A percentile compares a stretch with the other conserved stretches of the same genome.
Evolutionary conservation across 1,140 invertebrate species (phyloP).

Genomic region (Papilio dardanus): DNA sequence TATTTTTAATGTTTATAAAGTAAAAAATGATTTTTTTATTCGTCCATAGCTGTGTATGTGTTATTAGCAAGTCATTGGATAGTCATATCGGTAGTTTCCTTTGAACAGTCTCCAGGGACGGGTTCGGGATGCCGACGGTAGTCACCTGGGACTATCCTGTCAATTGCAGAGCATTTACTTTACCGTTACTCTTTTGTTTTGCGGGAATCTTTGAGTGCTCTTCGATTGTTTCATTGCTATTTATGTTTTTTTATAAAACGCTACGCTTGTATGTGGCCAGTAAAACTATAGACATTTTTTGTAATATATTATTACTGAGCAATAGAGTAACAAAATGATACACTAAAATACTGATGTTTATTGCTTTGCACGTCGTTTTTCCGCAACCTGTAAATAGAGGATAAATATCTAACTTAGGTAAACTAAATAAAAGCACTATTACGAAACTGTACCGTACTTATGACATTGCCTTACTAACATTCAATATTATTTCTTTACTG

Average conservation of each 20-base stretch:
- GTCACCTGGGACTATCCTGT: slow-evolving; percentile 54
- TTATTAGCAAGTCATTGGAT: slow-evolving; percentile 59
- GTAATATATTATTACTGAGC: background rate
- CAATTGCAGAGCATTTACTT: slow-evolving; percentile 59
- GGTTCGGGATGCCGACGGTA: background rate
- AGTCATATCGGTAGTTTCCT: slow-evolving; percentile 50
- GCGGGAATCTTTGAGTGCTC: background rate
- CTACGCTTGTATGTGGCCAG: background rate
- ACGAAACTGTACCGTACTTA: too few relatives aligned
- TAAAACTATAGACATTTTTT: background rate
- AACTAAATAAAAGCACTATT: background rate
- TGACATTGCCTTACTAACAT: background rate
- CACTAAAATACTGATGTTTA: too few relatives aligned
- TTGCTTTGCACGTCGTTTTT: too few relatives aligned
- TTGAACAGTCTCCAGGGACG: slow-evolving; percentile 56
- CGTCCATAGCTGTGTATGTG: slow-evolving; percentile 15
- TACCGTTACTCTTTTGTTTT: slow-evolving; percentile 45
- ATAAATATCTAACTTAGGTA: too few relatives aligned
- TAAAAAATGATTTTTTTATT: background rate
- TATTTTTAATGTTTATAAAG: background rate
- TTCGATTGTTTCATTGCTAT: slow-evolving; percentile 43
- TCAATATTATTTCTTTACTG: background rate
- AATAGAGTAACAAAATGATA: too few relatives aligned
- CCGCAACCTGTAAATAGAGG: too few relatives aligned
- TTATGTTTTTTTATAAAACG: slow-evolving; percentile 7